These are phyloP conservation scores for Gallirallus australis DNA, from an alignment of 2,797 vertebrate species.

Conservation along the genomic window DNA sequence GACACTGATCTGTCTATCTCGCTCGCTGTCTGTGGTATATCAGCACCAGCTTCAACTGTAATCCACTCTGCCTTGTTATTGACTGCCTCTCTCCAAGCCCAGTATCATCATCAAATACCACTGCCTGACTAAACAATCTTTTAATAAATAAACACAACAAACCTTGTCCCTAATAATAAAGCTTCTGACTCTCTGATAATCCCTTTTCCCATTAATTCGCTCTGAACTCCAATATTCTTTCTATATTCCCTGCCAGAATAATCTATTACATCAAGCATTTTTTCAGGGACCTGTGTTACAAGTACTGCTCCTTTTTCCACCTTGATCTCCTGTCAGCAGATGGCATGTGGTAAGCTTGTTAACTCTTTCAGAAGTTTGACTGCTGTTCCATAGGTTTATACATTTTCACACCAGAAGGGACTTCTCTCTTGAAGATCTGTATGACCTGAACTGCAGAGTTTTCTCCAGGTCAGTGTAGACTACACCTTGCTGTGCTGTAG, in stretches of 20 bases:
- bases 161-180: slow-evolving; percentile 31
- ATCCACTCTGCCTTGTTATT: slow-evolving; percentile 62
- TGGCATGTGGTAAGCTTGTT: not conserved
- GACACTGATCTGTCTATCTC: slow-evolving; percentile 48
- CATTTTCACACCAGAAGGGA: slow-evolving; percentile 1
- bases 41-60: slow-evolving; percentile 41
- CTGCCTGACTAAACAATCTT: slow-evolving; percentile 18
- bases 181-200: not conserved
- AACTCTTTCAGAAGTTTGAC: not conserved
- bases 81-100: slow-evolving; percentile 26
- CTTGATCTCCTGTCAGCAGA: not conserved
- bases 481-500: not conserved
- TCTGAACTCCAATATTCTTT: not conserved
- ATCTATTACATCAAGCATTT: not conserved
- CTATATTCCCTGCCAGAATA: not conserved
- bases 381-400: not conserved
- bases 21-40: slow-evolving; percentile 5
- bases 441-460: not conserved
- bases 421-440: rapidly evolving
- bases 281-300: not conserved
- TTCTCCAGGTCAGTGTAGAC: not conserved
- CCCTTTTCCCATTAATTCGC: not conserved
- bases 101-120: slow-evolving; percentile 36
- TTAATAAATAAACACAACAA: slow-evolving; percentile 57
- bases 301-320: not conserved